Conservation (phyloP, 1,140 invertebrate genomes). For the Drosophila eugracilis region DNA sequence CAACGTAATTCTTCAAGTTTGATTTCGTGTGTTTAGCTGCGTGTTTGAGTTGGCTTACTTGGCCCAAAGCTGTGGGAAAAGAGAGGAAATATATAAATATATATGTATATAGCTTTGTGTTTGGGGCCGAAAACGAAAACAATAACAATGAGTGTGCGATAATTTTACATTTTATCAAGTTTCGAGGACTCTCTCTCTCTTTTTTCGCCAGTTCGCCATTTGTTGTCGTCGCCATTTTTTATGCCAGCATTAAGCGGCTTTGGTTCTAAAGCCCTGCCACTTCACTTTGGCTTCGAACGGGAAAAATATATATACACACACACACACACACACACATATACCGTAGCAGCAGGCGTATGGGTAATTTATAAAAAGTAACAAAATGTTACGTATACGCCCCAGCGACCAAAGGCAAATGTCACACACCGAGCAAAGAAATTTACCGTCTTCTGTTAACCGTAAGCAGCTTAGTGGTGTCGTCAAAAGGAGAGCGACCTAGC, state of each 20-base stretch:
- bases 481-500: slow-evolving; percentile 28
- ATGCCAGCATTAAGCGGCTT: slow-evolving; percentile 81
- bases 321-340: background rate
- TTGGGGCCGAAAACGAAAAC: slow-evolving; percentile 53
- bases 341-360: slow-evolving; percentile 10
- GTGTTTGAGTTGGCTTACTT: slow-evolving; percentile 78
- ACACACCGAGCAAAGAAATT: slow-evolving; percentile 52
- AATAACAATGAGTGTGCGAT: slow-evolving; percentile 83
- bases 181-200: slow-evolving; percentile 52
- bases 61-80: slow-evolving; percentile 45
- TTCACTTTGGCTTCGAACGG: slow-evolving; percentile 42
- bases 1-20: slow-evolving; percentile 80
- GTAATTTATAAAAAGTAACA: slow-evolving; percentile 68
- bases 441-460: slow-evolving; percentile 55
- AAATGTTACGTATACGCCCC: slow-evolving; percentile 71
- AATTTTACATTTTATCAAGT: slow-evolving; percentile 84
- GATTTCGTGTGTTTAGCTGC: slow-evolving; percentile 76
- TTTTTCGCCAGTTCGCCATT: slow-evolving; percentile 34
- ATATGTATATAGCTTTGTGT: slow-evolving; percentile 21
- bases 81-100: slow-evolving; percentile 6
- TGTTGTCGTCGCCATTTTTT: slow-evolving; percentile 79
- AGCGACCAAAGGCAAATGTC: slow-evolving; percentile 75
- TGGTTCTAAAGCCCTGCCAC: slow-evolving; percentile 73
- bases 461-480: slow-evolving; percentile 75
- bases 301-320: background rate